Conservation (phyloP, 2,113 vertebrate genomes). For the Anoplopoma fimbria region DNA sequence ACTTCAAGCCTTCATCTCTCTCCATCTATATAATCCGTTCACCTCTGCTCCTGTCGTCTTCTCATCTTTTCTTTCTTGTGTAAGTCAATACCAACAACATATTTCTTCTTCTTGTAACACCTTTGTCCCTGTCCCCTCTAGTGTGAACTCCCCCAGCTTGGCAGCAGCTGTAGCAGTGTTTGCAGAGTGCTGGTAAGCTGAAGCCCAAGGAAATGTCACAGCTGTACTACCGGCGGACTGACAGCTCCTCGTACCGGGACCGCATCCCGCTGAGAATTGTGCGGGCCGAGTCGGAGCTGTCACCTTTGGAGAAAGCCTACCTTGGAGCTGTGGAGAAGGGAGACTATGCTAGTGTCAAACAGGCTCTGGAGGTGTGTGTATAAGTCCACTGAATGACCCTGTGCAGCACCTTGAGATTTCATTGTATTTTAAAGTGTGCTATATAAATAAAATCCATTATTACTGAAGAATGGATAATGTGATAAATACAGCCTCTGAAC, state of each 20-base stretch:
- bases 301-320: slow-evolving; percentile 93
- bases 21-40: neutral
- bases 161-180: slow-evolving; percentile 65
- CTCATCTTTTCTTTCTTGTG: slow-evolving; percentile 2
- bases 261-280: slow-evolving; percentile 97
- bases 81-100: neutral
- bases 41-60: neutral
- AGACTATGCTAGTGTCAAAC: slow-evolving; percentile 96
- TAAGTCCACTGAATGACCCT: too few relatives aligned
- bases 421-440: too few relatives aligned
- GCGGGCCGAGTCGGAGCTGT: slow-evolving; percentile 95
- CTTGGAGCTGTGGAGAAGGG: slow-evolving; percentile 96
- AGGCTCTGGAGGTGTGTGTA: slow-evolving; percentile 87
- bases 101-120: slow-evolving; percentile 11
- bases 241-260: slow-evolving; percentile 93
- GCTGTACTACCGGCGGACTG: slow-evolving; percentile 94
- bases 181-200: slow-evolving; percentile 53
- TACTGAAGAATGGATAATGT: neutral
- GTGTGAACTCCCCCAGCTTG: slow-evolving; percentile 82
- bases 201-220: slow-evolving; percentile 90
- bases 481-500: slow-evolving; percentile 12
- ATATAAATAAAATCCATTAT: too few relatives aligned
- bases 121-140: slow-evolving; percentile 55
- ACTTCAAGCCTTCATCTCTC: neutral
- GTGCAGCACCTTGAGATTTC: too few relatives aligned